These are phyloP conservation scores for Phainopepla nitens DNA, from an alignment of 2,113 vertebrate species.

Conservation along the genomic window DNA sequence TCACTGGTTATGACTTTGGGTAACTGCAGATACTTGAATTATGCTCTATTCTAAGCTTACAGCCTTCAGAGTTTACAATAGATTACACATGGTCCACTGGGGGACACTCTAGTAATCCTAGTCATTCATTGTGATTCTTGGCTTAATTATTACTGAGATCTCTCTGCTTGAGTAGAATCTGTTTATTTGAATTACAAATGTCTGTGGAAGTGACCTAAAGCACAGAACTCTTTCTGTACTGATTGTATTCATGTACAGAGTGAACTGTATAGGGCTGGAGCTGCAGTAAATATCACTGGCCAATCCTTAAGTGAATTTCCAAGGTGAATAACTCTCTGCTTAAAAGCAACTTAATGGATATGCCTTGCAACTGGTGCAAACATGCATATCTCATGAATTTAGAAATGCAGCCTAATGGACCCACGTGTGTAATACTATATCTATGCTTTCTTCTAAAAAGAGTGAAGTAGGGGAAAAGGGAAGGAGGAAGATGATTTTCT, in stretches of 20 bases:
- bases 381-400: background rate
- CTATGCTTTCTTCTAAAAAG: background rate
- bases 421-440: background rate
- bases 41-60: background rate
- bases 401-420: background rate
- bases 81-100: background rate
- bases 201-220: background rate
- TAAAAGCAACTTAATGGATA: constrained; percentile 1
- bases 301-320: background rate
- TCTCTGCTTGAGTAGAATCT: background rate
- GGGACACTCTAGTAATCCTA: constrained; percentile 13
- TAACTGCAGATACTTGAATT: background rate
- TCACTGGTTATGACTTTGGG: background rate
- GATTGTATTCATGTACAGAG: background rate
- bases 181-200: constrained; percentile 1
- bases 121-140: constrained; percentile 21
- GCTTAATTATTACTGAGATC: constrained; percentile 6
- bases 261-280: background rate
- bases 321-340: background rate
- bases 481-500: background rate
- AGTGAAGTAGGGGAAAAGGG: background rate
- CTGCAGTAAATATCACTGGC: background rate
- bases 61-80: background rate
- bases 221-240: background rate
- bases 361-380: background rate